Conservation (phyloP, 2,888 invertebrate genomes). For the Adela reaumurella region DNA sequence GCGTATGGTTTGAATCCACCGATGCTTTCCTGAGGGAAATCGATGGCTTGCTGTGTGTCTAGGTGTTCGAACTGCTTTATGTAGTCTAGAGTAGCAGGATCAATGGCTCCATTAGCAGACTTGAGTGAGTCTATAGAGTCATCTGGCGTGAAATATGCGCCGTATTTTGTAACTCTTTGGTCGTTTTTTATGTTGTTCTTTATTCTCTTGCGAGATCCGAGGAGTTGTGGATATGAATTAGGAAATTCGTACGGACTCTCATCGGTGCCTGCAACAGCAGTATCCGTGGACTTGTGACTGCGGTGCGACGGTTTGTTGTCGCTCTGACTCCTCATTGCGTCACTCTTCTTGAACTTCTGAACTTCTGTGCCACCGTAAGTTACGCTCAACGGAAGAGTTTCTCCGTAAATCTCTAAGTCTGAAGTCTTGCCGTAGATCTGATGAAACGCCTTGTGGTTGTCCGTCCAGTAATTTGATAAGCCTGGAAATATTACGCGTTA, state of each 20-base stretch:
- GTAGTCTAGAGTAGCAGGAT: constrained; percentile 38
- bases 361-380: constrained; percentile 15
- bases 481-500: constrained; percentile 20
- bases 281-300: constrained; percentile 12
- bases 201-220: neutral
- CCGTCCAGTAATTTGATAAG: constrained; percentile 38
- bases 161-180: neutral
- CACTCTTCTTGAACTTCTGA: constrained; percentile 12
- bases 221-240: constrained; percentile 19
- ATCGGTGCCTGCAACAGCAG: constrained; percentile 16
- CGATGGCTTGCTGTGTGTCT: constrained; percentile 17
- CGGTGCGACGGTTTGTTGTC: constrained; percentile 31
- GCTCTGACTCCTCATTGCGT: constrained; percentile 5
- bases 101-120: constrained; percentile 29
- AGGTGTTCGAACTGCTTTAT: constrained; percentile 31
- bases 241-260: constrained; percentile 19
- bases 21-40: constrained; percentile 11
- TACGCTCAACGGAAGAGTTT: constrained; percentile 23
- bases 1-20: constrained; percentile 22
- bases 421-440: constrained; percentile 44
- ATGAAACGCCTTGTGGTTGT: constrained; percentile 39
- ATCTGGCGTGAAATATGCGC: constrained; percentile 15
- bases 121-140: constrained; percentile 27
- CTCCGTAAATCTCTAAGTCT: constrained; percentile 36
- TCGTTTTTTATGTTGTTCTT: constrained; percentile 1